phyloP scores from a whole-genome alignment of 2,113 vertebrate genomes.

The Aleadryas rufinucha region DNA sequence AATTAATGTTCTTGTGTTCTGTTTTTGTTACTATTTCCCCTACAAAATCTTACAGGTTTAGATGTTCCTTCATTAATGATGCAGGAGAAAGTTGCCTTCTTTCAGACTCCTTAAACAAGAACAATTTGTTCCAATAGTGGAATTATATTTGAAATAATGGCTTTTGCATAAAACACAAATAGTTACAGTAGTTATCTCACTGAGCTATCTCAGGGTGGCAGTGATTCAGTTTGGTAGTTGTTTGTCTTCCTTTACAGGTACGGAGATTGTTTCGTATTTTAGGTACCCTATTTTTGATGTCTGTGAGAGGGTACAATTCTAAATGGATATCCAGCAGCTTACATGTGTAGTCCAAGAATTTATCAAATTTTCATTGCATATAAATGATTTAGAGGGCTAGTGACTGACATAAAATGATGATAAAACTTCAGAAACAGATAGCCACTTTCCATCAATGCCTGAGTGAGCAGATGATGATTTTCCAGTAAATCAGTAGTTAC shows the following conservation, averaged over 20 bases:
- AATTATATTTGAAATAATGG: background rate
- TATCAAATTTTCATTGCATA: background rate
- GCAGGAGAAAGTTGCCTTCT: background rate
- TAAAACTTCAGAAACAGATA: too few species aligned
- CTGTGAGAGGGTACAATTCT: background rate
- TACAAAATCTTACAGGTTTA: background rate
- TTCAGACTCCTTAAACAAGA: background rate
- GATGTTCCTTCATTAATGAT: background rate
- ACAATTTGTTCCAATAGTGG: background rate
- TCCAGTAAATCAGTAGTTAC: background rate
- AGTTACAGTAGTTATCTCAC: background rate
- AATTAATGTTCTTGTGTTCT: background rate
- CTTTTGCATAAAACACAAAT: background rate
- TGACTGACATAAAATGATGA: too few species aligned
- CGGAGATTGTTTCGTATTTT: background rate
- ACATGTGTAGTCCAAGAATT: background rate
- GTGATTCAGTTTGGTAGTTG: background rate
- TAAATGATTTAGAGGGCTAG: background rate
- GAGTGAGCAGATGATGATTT: background rate
- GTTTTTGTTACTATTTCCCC: background rate
- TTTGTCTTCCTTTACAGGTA: background rate
- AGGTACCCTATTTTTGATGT: background rate
- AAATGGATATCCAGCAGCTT: background rate
- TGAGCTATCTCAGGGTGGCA: background rate
- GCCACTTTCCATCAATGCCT: background rate